Evolutionary conservation across 2,888 invertebrate species (phyloP).

Genomic region (Eurytoma adleriae): DNA sequence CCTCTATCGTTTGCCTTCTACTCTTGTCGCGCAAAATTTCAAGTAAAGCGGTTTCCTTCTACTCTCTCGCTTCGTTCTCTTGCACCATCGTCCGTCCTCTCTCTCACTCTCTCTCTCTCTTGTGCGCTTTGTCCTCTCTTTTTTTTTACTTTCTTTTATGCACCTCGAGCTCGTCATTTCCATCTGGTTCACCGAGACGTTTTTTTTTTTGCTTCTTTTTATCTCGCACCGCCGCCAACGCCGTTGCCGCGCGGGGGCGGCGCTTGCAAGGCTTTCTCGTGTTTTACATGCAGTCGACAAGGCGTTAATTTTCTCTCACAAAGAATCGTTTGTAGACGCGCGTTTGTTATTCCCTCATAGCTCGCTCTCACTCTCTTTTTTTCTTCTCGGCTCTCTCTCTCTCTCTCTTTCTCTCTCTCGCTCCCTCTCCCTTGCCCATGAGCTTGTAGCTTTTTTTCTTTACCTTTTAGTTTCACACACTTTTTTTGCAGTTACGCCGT

Average conservation of each 20-base stretch:
- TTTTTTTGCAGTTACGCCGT: neutral
- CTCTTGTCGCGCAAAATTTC: slow-evolving; percentile 30
- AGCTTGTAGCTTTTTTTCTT: neutral
- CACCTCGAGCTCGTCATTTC: slow-evolving; percentile 33
- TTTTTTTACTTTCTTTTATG: slow-evolving; percentile 18
- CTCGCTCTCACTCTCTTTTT: neutral
- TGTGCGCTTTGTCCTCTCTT: neutral
- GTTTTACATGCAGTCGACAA: slow-evolving; percentile 48
- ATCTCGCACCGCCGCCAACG: slow-evolving; percentile 10
- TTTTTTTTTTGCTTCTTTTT: slow-evolving; percentile 20
- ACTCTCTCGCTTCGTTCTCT: slow-evolving; percentile 14
- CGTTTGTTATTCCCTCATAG: slow-evolving; percentile 30
- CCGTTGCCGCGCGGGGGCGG: neutral
- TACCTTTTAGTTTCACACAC: neutral
- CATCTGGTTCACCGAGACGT: slow-evolving; percentile 1
- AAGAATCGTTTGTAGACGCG: slow-evolving; percentile 47
- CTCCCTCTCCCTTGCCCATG: neutral
- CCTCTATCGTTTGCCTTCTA: slow-evolving; percentile 21
- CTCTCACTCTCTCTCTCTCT: neutral
- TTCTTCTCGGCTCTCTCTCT: neutral
- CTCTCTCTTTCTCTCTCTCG: neutral
- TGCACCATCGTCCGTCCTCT: slow-evolving; percentile 18
- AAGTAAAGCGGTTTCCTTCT: slow-evolving; percentile 25
- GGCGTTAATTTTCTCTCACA: slow-evolving; percentile 49
- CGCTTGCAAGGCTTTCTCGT: slow-evolving; percentile 25